A percentile compares a stretch with the other conserved stretches of the same genome.
Conservation (phyloP, 2,113 vertebrate genomes). For the Leiothrix lutea region DNA sequence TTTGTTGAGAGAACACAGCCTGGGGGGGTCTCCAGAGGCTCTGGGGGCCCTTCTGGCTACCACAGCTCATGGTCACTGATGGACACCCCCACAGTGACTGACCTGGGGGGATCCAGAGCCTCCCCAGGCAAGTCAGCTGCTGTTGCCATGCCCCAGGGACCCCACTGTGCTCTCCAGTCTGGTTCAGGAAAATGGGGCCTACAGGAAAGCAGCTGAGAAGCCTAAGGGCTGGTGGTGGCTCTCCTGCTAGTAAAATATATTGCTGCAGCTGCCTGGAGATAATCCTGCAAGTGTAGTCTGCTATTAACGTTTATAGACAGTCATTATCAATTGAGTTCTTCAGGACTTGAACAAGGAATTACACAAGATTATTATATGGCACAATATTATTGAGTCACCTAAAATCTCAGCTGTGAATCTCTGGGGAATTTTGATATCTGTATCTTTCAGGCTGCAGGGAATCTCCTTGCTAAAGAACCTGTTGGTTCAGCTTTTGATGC, state of each 20-base stretch:
- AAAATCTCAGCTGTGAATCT: not conserved
- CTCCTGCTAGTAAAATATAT: not conserved
- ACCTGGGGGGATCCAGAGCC: too few relatives aligned
- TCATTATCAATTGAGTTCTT: slow-evolving; percentile 26
- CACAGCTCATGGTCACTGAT: not conserved
- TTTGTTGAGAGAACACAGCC: not conserved
- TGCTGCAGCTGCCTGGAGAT: not conserved
- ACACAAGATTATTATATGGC: not conserved
- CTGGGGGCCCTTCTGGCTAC: not conserved
- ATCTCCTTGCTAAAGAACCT: slow-evolving; percentile 39
- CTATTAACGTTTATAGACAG: slow-evolving; percentile 15
- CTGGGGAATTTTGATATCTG: slow-evolving; percentile 36
- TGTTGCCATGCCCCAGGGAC: not conserved
- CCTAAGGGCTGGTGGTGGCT: not conserved
- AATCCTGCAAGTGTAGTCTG: not conserved
- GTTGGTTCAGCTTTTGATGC: slow-evolving; percentile 29
- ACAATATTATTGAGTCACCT: slow-evolving; percentile 12
- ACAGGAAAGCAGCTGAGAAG: not conserved
- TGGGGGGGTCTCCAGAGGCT: not conserved
- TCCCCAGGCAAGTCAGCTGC: rapidly evolving
- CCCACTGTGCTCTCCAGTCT: not conserved
- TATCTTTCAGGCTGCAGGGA: slow-evolving; percentile 1
- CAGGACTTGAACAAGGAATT: not conserved
- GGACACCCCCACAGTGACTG: not conserved
- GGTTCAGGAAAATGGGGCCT: not conserved